A percentile compares a stretch with the other conserved stretches of the same genome.
Evolutionary conservation across 2,888 invertebrate genomes (phyloP).

Genomic region (Platycheirus rosarum): DNA sequence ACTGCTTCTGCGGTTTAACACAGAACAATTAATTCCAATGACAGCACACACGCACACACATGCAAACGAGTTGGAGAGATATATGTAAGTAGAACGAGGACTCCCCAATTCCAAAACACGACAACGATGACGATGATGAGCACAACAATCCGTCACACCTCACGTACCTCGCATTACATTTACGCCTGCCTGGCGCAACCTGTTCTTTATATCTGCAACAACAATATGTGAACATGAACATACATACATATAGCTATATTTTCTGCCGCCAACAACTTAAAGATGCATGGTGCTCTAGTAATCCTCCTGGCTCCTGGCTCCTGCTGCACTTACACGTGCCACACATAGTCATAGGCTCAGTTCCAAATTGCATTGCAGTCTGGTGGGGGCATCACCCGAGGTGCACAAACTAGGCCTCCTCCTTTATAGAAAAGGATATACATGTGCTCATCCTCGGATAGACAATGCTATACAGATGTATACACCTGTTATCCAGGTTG

Average conservation of each 20-base stretch:
- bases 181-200: constrained; percentile 12
- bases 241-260: constrained; percentile 11
- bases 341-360: constrained; percentile 43
- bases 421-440: constrained; percentile 21
- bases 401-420: constrained; percentile 40
- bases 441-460: constrained; percentile 1
- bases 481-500: constrained; percentile 69
- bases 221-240: background rate
- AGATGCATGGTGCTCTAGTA: constrained; percentile 49
- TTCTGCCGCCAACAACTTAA: constrained; percentile 56
- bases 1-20: constrained; percentile 50
- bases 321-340: constrained; percentile 56
- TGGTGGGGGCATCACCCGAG: constrained; percentile 29
- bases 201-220: constrained; percentile 15
- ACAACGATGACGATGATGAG: background rate
- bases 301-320: no score
- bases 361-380: constrained; percentile 48
- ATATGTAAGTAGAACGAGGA: background rate
- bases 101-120: constrained; percentile 10
- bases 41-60: constrained; percentile 30
- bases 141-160: constrained; percentile 4
- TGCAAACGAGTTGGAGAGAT: background rate
- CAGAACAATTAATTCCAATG: constrained; percentile 59
- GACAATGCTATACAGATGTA: constrained; percentile 38
- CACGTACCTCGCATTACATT: constrained; percentile 12